Percentiles rank a stretch among this genome's conserved stretches.
phyloP scores from a whole-genome alignment of 2,797 vertebrate species.

The Lacerta agilis region DNA sequence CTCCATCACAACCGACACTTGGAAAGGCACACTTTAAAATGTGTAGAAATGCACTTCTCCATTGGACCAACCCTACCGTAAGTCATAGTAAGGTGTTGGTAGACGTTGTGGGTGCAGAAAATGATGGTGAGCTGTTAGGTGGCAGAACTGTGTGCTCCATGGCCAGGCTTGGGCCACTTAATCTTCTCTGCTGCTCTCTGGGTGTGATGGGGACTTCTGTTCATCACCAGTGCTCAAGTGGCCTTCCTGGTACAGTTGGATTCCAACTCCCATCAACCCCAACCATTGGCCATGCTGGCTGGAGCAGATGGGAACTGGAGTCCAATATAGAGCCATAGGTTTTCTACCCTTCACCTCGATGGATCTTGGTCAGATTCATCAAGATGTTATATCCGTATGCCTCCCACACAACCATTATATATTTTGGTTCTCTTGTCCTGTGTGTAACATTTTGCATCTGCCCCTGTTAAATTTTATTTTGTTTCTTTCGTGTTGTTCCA shows the following conservation, averaged over 20 bases:
- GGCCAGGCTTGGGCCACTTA: too few species aligned
- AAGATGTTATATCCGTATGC: neutral
- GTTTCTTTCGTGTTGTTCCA: neutral
- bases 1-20: too few species aligned
- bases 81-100: too few species aligned
- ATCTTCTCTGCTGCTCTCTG: too few species aligned
- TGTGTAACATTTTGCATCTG: neutral
- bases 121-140: too few species aligned
- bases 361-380: neutral
- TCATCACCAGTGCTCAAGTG: too few species aligned
- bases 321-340: neutral
- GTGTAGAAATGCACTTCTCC: neutral
- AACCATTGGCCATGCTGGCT: neutral
- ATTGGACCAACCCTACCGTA: too few species aligned
- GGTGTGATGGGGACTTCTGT: too few species aligned
- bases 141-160: too few species aligned
- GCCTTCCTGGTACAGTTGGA: neutral
- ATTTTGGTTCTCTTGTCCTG: neutral
- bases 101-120: too few species aligned
- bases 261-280: neutral
- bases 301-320: neutral
- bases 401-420: neutral
- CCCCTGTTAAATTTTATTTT: neutral
- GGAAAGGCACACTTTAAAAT: neutral
- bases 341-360: neutral